These are phyloP conservation scores for Sinocyclocheilus rhinocerous DNA, from an alignment of 2,113 vertebrate species.

Conservation along the genomic window DNA sequence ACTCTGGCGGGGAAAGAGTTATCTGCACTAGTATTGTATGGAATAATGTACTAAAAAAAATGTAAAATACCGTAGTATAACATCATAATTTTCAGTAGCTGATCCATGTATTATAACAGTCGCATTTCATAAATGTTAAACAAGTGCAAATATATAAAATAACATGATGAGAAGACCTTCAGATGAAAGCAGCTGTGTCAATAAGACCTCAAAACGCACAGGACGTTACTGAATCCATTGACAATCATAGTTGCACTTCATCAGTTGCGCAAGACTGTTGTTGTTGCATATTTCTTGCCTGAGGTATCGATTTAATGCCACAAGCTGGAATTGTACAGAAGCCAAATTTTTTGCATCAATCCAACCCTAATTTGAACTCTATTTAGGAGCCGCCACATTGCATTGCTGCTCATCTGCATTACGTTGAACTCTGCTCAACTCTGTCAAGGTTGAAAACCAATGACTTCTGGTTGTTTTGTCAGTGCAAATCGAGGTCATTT, in stretches of 20 bases:
- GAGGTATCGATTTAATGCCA: neutral
- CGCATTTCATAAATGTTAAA: no score
- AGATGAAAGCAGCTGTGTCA: neutral
- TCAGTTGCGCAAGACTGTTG: neutral
- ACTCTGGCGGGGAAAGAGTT: no score
- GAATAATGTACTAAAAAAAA: neutral
- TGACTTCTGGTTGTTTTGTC: neutral
- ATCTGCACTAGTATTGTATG: neutral
- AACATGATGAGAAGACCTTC: neutral
- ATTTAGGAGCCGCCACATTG: neutral
- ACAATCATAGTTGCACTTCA: neutral
- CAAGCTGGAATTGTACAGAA: neutral
- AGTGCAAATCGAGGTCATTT: neutral
- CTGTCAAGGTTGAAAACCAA: neutral
- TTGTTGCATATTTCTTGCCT: neutral
- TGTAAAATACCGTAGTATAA: no score
- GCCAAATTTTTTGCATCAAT: neutral
- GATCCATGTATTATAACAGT: neutral
- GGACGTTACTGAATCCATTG: neutral
- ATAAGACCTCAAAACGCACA: neutral
- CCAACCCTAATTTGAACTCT: neutral
- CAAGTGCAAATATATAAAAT: no score
- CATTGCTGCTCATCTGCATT: neutral
- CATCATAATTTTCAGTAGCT: neutral
- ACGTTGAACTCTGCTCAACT: neutral